Evolutionary conservation across 2,888 invertebrate species (phyloP).

Genomic region (Dexiosoma caninum): DNA sequence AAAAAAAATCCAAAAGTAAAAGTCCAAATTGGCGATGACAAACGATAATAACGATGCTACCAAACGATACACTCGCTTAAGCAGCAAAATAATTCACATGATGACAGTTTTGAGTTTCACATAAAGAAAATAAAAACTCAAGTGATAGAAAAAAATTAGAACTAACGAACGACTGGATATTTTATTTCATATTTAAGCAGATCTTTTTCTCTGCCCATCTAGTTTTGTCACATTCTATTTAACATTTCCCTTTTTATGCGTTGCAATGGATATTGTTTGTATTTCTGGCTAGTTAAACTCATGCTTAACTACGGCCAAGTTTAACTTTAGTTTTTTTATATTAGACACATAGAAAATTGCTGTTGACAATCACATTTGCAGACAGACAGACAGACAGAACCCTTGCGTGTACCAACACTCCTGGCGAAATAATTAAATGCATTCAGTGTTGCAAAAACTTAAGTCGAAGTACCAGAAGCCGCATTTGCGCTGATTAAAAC

Average conservation of each 20-base stretch:
- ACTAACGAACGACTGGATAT: not conserved
- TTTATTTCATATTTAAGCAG: constrained; percentile 37
- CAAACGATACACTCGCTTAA: constrained; percentile 47
- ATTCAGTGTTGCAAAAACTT: too few species aligned
- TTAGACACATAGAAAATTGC: constrained; percentile 65
- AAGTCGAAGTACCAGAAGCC: too few species aligned
- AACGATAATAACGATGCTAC: constrained; percentile 54
- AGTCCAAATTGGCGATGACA: constrained; percentile 43
- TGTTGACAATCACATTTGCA: constrained; percentile 44
- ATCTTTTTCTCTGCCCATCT: constrained; percentile 14
- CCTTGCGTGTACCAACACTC: not conserved
- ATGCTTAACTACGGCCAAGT: not conserved
- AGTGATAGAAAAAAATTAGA: not conserved
- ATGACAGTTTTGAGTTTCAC: constrained; percentile 54
- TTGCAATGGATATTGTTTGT: constrained; percentile 24
- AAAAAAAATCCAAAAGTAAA: not conserved
- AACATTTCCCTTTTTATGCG: constrained; percentile 14
- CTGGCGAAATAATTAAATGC: not conserved
- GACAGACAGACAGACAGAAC: not conserved
- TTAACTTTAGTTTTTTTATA: constrained; percentile 4
- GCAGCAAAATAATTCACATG: constrained; percentile 60
- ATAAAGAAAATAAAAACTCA: too few species aligned
- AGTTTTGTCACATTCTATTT: constrained; percentile 50
- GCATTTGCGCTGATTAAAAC: too few species aligned
- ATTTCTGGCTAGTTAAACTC: constrained; percentile 19